Percentiles rank a stretch among this genome's conserved stretches.
Evolutionary conservation across 1,140 invertebrate species (phyloP).

Genomic region (Drosophila eugracilis): DNA sequence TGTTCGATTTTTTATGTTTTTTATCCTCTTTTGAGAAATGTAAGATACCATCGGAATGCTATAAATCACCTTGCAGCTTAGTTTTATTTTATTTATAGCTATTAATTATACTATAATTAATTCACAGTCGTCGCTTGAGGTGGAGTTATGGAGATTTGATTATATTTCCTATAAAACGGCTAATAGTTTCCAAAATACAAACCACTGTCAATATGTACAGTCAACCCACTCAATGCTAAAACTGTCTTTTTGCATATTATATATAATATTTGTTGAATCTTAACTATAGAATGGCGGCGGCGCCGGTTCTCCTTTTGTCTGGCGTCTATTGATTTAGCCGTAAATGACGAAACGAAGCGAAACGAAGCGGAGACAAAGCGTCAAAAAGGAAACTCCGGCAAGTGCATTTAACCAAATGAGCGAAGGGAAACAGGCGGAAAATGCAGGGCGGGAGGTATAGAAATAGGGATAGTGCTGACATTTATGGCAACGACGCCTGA

Average conservation of each 20-base stretch:
- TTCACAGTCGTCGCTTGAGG: not conserved
- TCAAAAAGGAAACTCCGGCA: conserved; percentile 27
- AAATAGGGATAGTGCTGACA: conserved; percentile 39
- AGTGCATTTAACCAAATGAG: conserved; percentile 69
- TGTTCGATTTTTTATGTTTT: conserved; percentile 1
- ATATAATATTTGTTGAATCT: not conserved
- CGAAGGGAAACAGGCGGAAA: conserved; percentile 29
- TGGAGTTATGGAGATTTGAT: not conserved
- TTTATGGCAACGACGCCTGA: conserved; percentile 23
- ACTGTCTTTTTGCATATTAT: not conserved
- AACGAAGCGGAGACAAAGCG: conserved; percentile 26
- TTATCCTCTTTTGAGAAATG: no score
- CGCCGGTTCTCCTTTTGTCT: conserved; percentile 61
- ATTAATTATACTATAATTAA: conserved; percentile 13
- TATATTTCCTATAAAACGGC: not conserved
- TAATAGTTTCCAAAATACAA: not conserved
- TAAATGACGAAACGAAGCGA: conserved; percentile 33
- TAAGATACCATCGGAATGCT: not conserved
- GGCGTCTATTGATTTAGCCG: conserved; percentile 50
- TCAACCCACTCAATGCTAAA: not conserved
- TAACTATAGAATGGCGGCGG: conserved; percentile 40
- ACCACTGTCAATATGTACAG: conserved; percentile 9
- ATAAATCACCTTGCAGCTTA: conserved; percentile 13
- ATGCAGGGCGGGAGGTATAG: conserved; percentile 17
- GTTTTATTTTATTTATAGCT: conserved; percentile 1